Evolutionary conservation across 2,888 invertebrate species (phyloP).

Genomic region (Cheilosia vulpina): DNA sequence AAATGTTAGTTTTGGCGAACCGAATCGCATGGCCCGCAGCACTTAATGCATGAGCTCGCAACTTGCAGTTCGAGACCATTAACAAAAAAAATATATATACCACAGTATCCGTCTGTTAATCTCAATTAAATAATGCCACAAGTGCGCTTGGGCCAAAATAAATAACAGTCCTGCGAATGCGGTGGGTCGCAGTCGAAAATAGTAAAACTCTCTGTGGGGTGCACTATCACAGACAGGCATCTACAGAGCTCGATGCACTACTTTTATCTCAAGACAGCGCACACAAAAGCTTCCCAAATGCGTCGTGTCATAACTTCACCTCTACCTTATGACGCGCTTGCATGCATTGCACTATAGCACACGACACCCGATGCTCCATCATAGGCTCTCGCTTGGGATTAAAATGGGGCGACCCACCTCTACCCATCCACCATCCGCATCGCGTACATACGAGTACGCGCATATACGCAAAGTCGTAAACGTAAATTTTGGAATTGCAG

Average conservation of each 20-base stretch:
- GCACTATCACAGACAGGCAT: slow-evolving; percentile 68
- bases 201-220: slow-evolving; percentile 71
- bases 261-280: slow-evolving; percentile 60
- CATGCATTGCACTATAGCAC: slow-evolving; percentile 44
- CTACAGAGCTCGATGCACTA: slow-evolving; percentile 60
- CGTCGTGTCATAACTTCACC: slow-evolving; percentile 73
- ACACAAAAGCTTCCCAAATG: slow-evolving; percentile 67
- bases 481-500: slow-evolving; percentile 73
- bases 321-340: slow-evolving; percentile 69
- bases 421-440: slow-evolving; percentile 32
- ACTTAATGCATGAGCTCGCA: slow-evolving; percentile 24
- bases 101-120: slow-evolving; percentile 61
- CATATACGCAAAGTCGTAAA: slow-evolving; percentile 61
- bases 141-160: slow-evolving; percentile 69
- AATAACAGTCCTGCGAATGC: slow-evolving; percentile 65
- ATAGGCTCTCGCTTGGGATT: slow-evolving; percentile 23
- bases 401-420: slow-evolving; percentile 59
- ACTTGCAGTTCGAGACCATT: slow-evolving; percentile 40
- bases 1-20: slow-evolving; percentile 64
- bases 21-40: slow-evolving; percentile 65
- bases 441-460: too few relatives aligned
- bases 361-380: slow-evolving; percentile 44
- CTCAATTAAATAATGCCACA: slow-evolving; percentile 75
- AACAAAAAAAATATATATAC: slow-evolving; percentile 38
- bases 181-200: slow-evolving; percentile 67